Conservation (phyloP, 1,140 invertebrate species). For the Drosophila varians region DNA sequence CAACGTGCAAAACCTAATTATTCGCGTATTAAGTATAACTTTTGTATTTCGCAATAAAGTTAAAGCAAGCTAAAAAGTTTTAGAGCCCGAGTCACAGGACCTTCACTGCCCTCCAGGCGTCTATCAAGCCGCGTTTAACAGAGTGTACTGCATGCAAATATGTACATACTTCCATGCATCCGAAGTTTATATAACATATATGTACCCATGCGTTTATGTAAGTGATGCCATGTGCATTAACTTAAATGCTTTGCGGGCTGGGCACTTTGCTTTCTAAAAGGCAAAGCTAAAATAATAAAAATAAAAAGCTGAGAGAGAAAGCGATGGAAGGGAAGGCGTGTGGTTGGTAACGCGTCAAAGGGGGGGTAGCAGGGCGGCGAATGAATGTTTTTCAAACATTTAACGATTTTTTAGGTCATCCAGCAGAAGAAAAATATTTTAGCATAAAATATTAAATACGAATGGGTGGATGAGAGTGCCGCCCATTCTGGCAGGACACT, state of each 20-base stretch:
- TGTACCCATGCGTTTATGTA: constrained; percentile 7
- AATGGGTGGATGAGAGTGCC: constrained; percentile 8
- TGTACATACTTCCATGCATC: neutral
- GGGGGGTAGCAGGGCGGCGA: constrained; percentile 13
- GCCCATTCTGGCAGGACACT: neutral
- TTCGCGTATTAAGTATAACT: neutral
- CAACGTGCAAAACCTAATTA: constrained; percentile 9
- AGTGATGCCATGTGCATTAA: constrained; percentile 72
- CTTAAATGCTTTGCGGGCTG: constrained; percentile 79
- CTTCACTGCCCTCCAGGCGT: neutral
- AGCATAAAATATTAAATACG: constrained; percentile 61
- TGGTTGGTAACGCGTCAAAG: neutral
- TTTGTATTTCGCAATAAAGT: constrained; percentile 20
- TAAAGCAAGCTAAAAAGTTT: constrained; percentile 48
- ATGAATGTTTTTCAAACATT: constrained; percentile 45
- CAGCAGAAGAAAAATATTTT: constrained; percentile 70
- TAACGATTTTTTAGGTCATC: constrained; percentile 71
- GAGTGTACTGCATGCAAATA: constrained; percentile 15
- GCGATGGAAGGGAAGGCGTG: constrained; percentile 17
- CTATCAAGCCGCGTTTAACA: constrained; percentile 16
- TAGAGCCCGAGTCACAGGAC: neutral
- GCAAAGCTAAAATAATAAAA: constrained; percentile 39
- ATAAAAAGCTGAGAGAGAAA: constrained; percentile 26
- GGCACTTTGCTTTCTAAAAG: constrained; percentile 77
- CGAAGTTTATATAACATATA: constrained; percentile 16